Conservation (phyloP, 2,113 vertebrate species). For the Cardinalis cardinalis region DNA sequence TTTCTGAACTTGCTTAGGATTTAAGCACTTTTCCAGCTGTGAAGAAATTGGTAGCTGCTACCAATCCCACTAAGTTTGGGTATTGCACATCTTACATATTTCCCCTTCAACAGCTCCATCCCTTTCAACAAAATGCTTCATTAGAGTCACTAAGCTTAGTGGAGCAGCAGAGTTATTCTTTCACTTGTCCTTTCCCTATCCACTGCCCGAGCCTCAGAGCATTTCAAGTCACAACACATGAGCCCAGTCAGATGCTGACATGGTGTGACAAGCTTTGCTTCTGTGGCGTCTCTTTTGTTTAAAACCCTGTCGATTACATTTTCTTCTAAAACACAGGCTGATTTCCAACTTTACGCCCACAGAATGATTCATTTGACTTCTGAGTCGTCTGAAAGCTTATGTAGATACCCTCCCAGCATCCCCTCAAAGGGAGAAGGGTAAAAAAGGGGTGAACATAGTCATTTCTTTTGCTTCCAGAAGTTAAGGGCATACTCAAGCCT, state of each 20-base stretch:
- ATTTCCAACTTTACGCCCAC: conserved; percentile 1
- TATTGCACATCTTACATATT: background rate
- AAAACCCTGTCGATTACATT: background rate
- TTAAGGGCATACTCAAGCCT: background rate
- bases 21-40: background rate
- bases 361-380: conserved; percentile 50
- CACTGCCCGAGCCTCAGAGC: background rate
- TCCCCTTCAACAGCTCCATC: background rate
- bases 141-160: background rate
- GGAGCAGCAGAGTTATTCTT: background rate
- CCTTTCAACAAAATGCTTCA: conserved; percentile 19
- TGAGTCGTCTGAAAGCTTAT: background rate
- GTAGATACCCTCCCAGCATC: background rate
- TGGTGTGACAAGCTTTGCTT: conserved; percentile 29
- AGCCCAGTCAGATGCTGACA: conserved; percentile 30
- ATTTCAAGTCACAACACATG: background rate
- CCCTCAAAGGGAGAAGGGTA: background rate
- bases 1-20: background rate
- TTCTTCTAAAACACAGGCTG: conserved; percentile 10
- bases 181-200: conserved; percentile 5
- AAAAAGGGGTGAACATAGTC: background rate
- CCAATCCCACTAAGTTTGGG: background rate
- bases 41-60: background rate
- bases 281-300: background rate
- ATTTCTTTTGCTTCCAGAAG: background rate